Base-by-base conservation (phyloP, 2,113 vertebrate species). In the Brachionichthys hirsutus region DNA sequence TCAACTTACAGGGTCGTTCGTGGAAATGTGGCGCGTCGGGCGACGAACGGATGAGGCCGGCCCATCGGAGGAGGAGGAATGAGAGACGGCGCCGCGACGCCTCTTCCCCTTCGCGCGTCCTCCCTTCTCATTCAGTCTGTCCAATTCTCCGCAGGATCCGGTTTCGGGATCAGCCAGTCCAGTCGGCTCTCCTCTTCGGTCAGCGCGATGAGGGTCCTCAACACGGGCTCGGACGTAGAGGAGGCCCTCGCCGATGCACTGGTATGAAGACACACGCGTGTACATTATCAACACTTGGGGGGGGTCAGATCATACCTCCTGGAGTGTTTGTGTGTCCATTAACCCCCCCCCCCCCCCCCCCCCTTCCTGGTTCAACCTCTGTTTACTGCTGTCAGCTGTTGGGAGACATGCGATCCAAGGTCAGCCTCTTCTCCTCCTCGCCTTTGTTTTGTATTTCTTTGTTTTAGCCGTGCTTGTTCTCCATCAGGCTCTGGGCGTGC, bases 321-420 rank as follows among this genome's bases (percentile, higher is more conserved):
- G 24, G 41, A 56, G 53, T 40, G 63, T 60, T 54, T 82, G 73
- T 67, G 54, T 70, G 55, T 74, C 70, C 54, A 81, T 85, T 87
- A 87, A 90, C 77, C 77, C 36, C 60, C n/a, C n/a, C n/a, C n/a
- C n/a, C n/a, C n/a, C n/a, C n/a, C n/a, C n/a, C n/a, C n/a, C n/a
- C n/a, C n/a, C n/a, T n/a, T n/a, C n/a, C 49, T 73, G 66, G 43
- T 89, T 87, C 79, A 80, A 74, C 87, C 83, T 88, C 87, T 88
- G 85, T 88, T 93, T 89, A 93, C 93, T 86, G 96, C 95, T 93
- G 87, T 94, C 96, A 98, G 95, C 95, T 98, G 90, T 95, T 98
- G 93, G 95, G 96, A 95, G 96, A 98, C 93, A 95, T 95, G 86
- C 93, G 95, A 88, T 96, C 94, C 80, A 98, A 98, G 95, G 96